These are phyloP conservation scores for Plumapathes pennacea DNA, from an alignment of 92 coral and sea anemone genomes.

Conservation along the genomic window DNA sequence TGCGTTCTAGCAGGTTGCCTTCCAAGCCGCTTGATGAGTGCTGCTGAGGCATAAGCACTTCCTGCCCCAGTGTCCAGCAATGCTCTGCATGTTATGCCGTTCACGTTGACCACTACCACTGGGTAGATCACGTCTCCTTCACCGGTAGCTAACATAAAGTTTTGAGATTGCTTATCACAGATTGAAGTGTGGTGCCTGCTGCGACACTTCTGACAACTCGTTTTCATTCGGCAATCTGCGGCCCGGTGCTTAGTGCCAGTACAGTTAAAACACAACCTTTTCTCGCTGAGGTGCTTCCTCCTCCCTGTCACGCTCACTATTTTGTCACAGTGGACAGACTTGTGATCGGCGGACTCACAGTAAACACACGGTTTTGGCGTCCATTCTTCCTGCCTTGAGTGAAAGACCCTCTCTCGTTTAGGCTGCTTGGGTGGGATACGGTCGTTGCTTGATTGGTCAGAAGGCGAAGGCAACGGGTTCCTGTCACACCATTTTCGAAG, in stretches of 20 bases:
- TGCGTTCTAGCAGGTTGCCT: slow-evolving; percentile 34
- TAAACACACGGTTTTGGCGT: slow-evolving; percentile 51
- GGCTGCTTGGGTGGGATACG: background rate
- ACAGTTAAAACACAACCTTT: slow-evolving; percentile 60
- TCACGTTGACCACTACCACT: slow-evolving; percentile 23
- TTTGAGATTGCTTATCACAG: slow-evolving; percentile 37
- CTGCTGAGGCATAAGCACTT: slow-evolving; percentile 50
- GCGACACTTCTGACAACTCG: slow-evolving; percentile 39
- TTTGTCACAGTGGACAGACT: slow-evolving; percentile 57
- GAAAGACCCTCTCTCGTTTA: slow-evolving; percentile 13
- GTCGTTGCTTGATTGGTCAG: background rate
- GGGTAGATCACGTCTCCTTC: slow-evolving; percentile 38
- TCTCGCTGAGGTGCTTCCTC: slow-evolving; percentile 21
- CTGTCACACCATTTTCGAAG: slow-evolving; percentile 32
- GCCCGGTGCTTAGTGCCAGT: slow-evolving; percentile 53
- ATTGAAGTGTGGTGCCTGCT: slow-evolving; percentile 61
- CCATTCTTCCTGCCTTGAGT: slow-evolving; percentile 33
- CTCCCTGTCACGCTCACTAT: slow-evolving; percentile 38
- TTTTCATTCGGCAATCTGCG: slow-evolving; percentile 35
- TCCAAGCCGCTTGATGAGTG: slow-evolving; percentile 29
- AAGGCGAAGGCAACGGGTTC: slow-evolving; percentile 12
- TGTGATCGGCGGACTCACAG: slow-evolving; percentile 30
- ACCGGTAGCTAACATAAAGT: slow-evolving; percentile 42
- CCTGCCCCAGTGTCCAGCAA: slow-evolving; percentile 31
- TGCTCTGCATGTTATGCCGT: slow-evolving; percentile 36